Evolutionary conservation across 2,797 vertebrate species (phyloP), one percentile per base, ranked within the genome.

Genomic region (Xiphorhynchus erythropygius): DNA sequence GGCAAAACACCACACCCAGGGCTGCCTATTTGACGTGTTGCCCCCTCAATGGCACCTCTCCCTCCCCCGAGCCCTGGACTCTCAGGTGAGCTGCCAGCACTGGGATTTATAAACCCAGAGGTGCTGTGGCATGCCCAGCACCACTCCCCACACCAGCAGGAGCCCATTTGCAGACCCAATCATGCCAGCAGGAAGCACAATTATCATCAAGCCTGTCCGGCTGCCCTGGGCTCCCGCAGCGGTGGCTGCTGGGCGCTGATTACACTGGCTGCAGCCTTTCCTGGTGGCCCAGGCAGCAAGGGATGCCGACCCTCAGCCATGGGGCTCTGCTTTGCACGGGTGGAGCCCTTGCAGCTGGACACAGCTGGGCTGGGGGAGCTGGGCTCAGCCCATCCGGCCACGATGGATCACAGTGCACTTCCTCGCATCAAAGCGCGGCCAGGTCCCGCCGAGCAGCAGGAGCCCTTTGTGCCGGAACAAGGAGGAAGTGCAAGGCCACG

Each of bases 141-240:
- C 25, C 7, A 2, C 35, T 35, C 7, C 16, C n/a, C 44, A 23
- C 5, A 1, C 9, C 25, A 1, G 47, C 3, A 1, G 94, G 62
- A 84, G 75, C 44, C 64, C 91, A 42, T 47, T 11, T 56, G 27
- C 80, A 81, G 76, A 9, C 4, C 17, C 1, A 9, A 46, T 71
- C 3, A 3, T 8, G 44, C 47, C 13, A 11, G 73, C 11, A 3
- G 4, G 35, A 65, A 37, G 50, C 4, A 7, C 78, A 52, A 68
- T 80, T 68, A 87, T 50, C 73, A 92, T 71, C 81, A 70, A 44
- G 42, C 28, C 75, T 15, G 9, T 49, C 49, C 6, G 9, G 47
- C 74, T 7, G 8, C 7, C 6, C 27, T 0, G 0, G 7, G 28
- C 53, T 56, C 77, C 39, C 0, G 0, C 35, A 3, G 83, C 0